Conservation (phyloP, 2,113 vertebrate species). For the Casuarius casuarius region DNA sequence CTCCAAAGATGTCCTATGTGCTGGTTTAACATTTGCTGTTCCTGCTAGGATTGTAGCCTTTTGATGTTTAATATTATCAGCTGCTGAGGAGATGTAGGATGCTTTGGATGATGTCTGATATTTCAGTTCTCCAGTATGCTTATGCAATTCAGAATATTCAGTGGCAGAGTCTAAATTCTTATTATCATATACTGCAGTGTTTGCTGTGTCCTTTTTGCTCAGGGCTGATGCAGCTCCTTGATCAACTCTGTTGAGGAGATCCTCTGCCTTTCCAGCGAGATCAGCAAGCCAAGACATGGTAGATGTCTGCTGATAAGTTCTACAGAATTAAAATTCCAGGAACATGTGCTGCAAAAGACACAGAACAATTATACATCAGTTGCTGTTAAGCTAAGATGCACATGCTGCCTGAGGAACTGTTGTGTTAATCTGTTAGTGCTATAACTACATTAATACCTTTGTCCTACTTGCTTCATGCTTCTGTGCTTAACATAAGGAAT, state of each 20-base stretch:
- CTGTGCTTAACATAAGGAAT: background rate
- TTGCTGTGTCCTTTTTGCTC: slow-evolving; percentile 74
- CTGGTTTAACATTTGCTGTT: slow-evolving; percentile 80
- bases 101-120: slow-evolving; percentile 72
- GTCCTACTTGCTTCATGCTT: background rate
- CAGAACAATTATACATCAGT: background rate
- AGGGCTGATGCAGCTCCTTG: slow-evolving; percentile 94
- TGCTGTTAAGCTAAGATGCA: background rate
- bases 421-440: background rate
- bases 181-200: slow-evolving; percentile 48
- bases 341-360: slow-evolving; percentile 41
- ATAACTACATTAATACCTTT: background rate
- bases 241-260: slow-evolving; percentile 95
- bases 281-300: slow-evolving; percentile 96
- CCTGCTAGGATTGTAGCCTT: slow-evolving; percentile 85
- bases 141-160: slow-evolving; percentile 65
- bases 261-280: slow-evolving; percentile 93
- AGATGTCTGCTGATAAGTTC: slow-evolving; percentile 4
- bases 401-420: background rate
- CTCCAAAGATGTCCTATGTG: slow-evolving; percentile 53
- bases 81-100: slow-evolving; percentile 87
- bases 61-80: slow-evolving; percentile 89
- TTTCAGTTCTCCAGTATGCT: slow-evolving; percentile 60
- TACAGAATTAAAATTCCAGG: background rate
- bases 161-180: slow-evolving; percentile 50